Evolutionary conservation across 2,797 vertebrate species (phyloP).

Genomic region (Eremophila alpestris): DNA sequence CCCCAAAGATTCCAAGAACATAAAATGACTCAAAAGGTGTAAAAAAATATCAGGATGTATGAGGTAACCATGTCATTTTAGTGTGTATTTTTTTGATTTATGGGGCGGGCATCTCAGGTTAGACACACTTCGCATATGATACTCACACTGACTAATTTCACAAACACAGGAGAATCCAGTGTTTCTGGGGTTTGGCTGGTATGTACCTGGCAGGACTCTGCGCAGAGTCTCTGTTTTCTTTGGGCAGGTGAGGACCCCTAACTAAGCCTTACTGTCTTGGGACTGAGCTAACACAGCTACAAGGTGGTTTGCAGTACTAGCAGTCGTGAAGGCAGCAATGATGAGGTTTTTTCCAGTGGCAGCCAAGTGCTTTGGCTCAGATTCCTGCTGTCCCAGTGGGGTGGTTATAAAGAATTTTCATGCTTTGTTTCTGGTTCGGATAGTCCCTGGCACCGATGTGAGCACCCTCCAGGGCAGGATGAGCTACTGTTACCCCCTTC

Average conservation of each 20-base stretch:
- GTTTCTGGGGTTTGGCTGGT: background rate
- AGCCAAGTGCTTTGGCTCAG: background rate
- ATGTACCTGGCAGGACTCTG: background rate
- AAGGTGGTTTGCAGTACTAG: background rate
- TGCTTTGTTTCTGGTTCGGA: background rate
- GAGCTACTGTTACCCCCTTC: background rate
- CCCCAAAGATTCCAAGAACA: background rate
- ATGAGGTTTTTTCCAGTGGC: background rate
- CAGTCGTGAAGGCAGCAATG: accelerated
- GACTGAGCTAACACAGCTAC: background rate
- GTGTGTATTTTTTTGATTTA: background rate
- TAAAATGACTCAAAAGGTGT: background rate
- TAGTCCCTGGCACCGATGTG: background rate
- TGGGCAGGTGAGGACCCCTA: background rate
- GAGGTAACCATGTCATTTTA: background rate
- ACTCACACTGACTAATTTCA: background rate
- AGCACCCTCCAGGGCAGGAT: background rate
- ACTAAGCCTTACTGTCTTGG: background rate
- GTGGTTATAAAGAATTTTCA: background rate
- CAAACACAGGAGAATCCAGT: background rate
- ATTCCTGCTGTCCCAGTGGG: background rate
- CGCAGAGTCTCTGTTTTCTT: background rate
- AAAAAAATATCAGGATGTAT: background rate
- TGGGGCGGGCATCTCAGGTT: background rate
- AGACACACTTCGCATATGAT: background rate